phyloP scores from a whole-genome alignment of 2,113 vertebrate species.

The Motacilla tschutschensis region DNA sequence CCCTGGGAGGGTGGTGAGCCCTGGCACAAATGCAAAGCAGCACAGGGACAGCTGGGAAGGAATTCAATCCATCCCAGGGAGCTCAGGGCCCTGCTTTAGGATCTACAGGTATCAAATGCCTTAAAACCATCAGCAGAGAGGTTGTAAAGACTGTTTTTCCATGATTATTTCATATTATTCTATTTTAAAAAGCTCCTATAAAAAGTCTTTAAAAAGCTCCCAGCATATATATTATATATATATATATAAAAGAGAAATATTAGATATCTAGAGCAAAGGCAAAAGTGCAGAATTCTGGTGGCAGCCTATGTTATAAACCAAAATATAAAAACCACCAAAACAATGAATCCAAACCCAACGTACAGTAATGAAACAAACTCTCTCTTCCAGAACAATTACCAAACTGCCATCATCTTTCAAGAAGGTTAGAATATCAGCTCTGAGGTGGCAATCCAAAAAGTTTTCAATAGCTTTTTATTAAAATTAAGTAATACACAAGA shows the following conservation, averaged over 20 bases:
- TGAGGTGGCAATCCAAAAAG: background rate
- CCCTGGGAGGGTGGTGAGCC: background rate
- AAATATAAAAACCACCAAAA: background rate
- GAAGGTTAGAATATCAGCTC: background rate
- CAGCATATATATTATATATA: too few species aligned
- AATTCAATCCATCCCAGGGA: background rate
- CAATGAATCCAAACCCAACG: background rate
- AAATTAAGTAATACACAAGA: constrained; percentile 5
- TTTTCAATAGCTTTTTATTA: background rate
- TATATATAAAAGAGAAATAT: background rate
- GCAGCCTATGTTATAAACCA: background rate
- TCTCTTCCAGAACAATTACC: background rate
- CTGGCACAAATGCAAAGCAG: background rate
- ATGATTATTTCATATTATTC: background rate
- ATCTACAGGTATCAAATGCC: background rate
- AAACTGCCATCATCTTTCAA: background rate
- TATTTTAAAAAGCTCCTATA: background rate
- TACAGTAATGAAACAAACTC: background rate
- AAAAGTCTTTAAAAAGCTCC: background rate
- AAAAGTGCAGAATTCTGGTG: background rate
- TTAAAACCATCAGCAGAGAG: background rate
- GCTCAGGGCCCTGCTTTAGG: background rate
- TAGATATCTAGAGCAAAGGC: background rate
- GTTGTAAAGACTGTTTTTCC: background rate
- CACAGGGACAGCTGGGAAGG: background rate